These are phyloP conservation scores for Buteo buteo DNA, from an alignment of 2,113 vertebrate genomes.

Conservation along the genomic window DNA sequence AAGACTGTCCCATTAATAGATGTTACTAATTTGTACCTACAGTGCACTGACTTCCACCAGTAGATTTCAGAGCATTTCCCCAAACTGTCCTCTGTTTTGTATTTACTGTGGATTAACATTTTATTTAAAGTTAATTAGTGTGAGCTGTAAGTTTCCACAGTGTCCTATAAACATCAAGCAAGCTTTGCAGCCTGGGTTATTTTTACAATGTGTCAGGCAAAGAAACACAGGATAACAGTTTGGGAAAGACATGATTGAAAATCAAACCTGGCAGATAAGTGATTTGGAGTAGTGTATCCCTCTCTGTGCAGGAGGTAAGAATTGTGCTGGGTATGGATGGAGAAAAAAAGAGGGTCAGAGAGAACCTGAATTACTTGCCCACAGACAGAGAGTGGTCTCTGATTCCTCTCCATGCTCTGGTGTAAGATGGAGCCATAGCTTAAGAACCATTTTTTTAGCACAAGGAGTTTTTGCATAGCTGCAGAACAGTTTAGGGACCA, in stretches of 20 bases:
- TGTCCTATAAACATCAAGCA: background rate
- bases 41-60: background rate
- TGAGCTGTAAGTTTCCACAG: constrained; percentile 10
- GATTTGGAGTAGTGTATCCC: background rate
- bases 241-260: background rate
- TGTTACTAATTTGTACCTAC: background rate
- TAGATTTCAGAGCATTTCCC: background rate
- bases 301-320: background rate
- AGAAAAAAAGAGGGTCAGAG: background rate
- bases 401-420: background rate
- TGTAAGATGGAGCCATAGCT: background rate
- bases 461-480: background rate
- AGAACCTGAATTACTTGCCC: background rate
- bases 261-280: background rate
- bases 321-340: background rate
- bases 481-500: background rate
- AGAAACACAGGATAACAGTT: background rate
- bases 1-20: background rate
- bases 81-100: background rate
- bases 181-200: constrained; percentile 8
- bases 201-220: constrained; percentile 8
- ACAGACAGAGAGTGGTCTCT: background rate
- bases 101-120: background rate
- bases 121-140: constrained; percentile 35
- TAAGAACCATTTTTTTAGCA: background rate